Percentiles rank a stretch among this genome's conserved stretches.
phyloP scores from a whole-genome alignment of 2,113 vertebrate genomes.

The Chaetops frenatus region DNA sequence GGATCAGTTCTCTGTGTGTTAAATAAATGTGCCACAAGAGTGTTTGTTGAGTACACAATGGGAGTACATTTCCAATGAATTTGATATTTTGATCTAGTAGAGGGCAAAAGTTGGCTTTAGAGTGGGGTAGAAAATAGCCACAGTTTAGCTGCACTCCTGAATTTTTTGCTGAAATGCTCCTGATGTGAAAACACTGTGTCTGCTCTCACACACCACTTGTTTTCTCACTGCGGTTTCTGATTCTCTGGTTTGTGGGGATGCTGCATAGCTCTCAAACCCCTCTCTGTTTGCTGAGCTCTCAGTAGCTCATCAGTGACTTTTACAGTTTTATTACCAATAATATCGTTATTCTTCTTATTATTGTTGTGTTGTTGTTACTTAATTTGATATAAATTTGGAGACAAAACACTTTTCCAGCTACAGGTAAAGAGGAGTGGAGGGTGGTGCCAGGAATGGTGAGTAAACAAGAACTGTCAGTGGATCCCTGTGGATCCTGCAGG shows the following conservation, averaged over 20 bases:
- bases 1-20: neutral
- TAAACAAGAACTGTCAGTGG: neutral
- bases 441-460: neutral
- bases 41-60: neutral
- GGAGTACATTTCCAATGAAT: neutral
- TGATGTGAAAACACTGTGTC: neutral
- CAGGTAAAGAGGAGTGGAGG: neutral
- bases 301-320: neutral
- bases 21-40: neutral
- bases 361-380: neutral
- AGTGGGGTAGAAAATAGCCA: neutral
- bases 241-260: neutral
- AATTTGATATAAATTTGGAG: neutral
- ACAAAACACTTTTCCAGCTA: neutral
- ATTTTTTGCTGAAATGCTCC: neutral
- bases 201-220: neutral
- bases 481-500: neutral
- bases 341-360: fast-evolving
- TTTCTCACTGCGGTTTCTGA: neutral
- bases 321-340: no score
- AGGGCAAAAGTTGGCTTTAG: neutral
- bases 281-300: neutral
- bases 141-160: neutral
- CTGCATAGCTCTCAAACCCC: neutral
- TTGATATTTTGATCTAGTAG: neutral